Conservation (phyloP, 2,888 invertebrate genomes). For the Noctua fimbriata region DNA sequence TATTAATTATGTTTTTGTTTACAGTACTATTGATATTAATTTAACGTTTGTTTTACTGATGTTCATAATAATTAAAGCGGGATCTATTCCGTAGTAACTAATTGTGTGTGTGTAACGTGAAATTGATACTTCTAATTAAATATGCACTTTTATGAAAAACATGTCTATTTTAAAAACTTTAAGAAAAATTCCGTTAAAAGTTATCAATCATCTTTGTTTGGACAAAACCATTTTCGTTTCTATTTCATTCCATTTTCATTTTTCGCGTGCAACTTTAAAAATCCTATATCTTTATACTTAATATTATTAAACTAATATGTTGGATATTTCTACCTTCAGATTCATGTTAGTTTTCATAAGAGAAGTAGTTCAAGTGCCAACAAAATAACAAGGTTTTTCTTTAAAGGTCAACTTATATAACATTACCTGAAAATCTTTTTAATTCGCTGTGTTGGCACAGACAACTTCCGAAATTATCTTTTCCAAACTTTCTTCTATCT, state of each 20-base stretch:
- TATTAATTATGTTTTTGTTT: slow-evolving; percentile 42
- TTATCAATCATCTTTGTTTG: neutral
- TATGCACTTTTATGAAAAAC: neutral
- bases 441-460: neutral
- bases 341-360: neutral
- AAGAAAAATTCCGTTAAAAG: neutral
- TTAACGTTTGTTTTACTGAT: slow-evolving; percentile 16
- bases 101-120: neutral
- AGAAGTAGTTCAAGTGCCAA: neutral
- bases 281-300: neutral
- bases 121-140: neutral
- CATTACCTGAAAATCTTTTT: neutral
- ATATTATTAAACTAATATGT: neutral
- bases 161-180: neutral
- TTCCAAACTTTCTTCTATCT: slow-evolving; percentile 8
- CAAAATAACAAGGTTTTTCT: neutral
- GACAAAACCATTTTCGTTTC: neutral
- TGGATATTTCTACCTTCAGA: neutral
- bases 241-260: neutral
- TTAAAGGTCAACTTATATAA: neutral
- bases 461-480: slow-evolving; percentile 11
- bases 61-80: neutral
- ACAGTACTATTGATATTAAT: slow-evolving; percentile 8
- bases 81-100: neutral
- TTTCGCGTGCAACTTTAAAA: neutral